Percentiles rank a stretch among this genome's conserved stretches.
phyloP scores from a whole-genome alignment of 2,888 invertebrate species.

The Protodeltote pygarga region DNA sequence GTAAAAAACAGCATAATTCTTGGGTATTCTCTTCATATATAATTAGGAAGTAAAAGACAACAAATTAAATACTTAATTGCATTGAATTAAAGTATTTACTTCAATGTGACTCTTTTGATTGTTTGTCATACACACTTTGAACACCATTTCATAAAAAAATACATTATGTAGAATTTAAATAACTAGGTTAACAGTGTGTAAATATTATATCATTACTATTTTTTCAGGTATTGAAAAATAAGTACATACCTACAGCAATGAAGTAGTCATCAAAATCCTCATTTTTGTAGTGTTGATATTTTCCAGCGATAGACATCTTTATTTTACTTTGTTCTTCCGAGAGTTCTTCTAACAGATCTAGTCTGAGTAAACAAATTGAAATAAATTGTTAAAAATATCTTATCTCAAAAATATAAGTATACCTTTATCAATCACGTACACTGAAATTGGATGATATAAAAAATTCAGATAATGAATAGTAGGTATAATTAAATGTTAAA shows the following conservation, averaged over 20 bases:
- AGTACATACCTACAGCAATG: slow-evolving; percentile 85
- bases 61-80: no score
- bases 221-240: neutral
- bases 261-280: slow-evolving; percentile 90
- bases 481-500: slow-evolving; percentile 4
- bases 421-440: slow-evolving; percentile 57
- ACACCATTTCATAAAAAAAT: no score
- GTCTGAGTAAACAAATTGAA: slow-evolving; percentile 1
- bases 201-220: no score
- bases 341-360: slow-evolving; percentile 5
- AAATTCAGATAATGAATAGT: slow-evolving; percentile 15
- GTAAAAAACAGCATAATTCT: slow-evolving; percentile 7
- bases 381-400: slow-evolving; percentile 29
- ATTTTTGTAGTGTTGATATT: slow-evolving; percentile 88
- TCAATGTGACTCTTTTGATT: no score
- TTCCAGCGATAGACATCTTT: slow-evolving; percentile 88
- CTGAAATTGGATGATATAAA: slow-evolving; percentile 15
- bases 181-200: no score
- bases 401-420: slow-evolving; percentile 39
- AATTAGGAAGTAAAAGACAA: neutral
- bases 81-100: no score
- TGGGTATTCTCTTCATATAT: neutral
- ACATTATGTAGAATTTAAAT: no score
- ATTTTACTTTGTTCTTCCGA: slow-evolving; percentile 31
- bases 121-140: no score